Conservation (phyloP, 2,113 vertebrate species). For the Indicator maculatus region DNA sequence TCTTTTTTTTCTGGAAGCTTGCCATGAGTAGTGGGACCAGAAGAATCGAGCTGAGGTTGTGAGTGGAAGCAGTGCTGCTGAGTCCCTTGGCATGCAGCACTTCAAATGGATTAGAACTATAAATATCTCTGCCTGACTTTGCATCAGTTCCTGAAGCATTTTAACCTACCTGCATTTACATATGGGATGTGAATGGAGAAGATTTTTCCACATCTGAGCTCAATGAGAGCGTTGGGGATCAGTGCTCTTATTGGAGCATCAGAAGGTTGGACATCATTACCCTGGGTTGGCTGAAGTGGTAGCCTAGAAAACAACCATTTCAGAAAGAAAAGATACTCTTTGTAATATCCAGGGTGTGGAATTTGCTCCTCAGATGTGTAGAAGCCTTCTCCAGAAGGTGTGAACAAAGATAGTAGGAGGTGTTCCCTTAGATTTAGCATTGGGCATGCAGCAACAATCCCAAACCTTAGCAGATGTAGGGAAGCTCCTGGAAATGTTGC, state of each 20-base stretch:
- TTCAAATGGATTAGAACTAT: conserved; percentile 77
- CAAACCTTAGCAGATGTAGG: background rate
- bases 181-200: background rate
- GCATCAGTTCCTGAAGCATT: background rate
- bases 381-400: background rate
- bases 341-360: accelerated
- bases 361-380: background rate
- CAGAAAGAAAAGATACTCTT: background rate
- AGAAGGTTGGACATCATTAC: background rate
- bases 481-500: background rate
- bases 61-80: conserved; percentile 56
- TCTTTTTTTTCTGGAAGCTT: background rate
- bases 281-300: no score
- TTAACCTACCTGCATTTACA: background rate
- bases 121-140: conserved; percentile 66
- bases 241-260: background rate
- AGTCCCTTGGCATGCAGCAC: conserved; percentile 72
- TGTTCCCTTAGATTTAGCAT: background rate
- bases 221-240: background rate
- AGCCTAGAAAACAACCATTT: no score
- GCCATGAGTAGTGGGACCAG: background rate
- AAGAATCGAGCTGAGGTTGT: conserved; percentile 8
- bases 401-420: background rate
- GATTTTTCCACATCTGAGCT: background rate
- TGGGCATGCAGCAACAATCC: background rate